Percentiles rank a stretch among this genome's conserved stretches.
Conservation (phyloP, 1,140 invertebrate species). For the Acromyrmex charruanus region DNA sequence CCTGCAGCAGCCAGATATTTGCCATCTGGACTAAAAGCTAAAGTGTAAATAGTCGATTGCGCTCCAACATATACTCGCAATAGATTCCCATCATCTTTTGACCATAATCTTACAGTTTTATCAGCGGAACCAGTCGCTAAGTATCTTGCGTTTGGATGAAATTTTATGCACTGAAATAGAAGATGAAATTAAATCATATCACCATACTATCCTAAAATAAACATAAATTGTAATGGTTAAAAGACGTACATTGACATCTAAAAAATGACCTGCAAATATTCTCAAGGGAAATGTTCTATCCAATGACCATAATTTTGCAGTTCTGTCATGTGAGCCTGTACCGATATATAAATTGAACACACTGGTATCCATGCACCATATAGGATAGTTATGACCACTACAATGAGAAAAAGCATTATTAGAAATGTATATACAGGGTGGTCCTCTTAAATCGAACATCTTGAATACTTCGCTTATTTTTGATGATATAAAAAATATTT, state of each 20-base stretch:
- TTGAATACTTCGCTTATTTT: too few relatives aligned
- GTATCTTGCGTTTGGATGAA: constrained; percentile 94
- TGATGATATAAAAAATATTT: too few relatives aligned
- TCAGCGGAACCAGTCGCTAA: constrained; percentile 93
- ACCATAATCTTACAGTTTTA: constrained; percentile 92
- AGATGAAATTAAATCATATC: constrained; percentile 29
- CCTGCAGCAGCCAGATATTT: constrained; percentile 90
- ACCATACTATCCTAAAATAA: background rate
- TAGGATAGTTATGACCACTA: constrained; percentile 94
- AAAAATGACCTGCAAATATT: constrained; percentile 93
- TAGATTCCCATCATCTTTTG: constrained; percentile 88
- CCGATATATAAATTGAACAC: constrained; percentile 91
- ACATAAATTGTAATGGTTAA: background rate
- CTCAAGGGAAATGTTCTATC: constrained; percentile 93
- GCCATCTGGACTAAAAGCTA: constrained; percentile 91
- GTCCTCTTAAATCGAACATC: too few relatives aligned
- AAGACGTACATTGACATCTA: constrained; percentile 92
- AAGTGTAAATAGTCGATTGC: constrained; percentile 87
- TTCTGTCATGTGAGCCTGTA: constrained; percentile 94
- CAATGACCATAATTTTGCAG: constrained; percentile 94
- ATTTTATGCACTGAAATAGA: constrained; percentile 89
- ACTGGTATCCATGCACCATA: constrained; percentile 94
- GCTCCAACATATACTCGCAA: constrained; percentile 89
- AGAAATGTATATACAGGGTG: background rate
- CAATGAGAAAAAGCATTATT: constrained; percentile 75